Evolutionary conservation across 2,888 invertebrate species (phyloP), one percentile per base, ranked within the genome.

Genomic region (Mythimna lalbum): DNA sequence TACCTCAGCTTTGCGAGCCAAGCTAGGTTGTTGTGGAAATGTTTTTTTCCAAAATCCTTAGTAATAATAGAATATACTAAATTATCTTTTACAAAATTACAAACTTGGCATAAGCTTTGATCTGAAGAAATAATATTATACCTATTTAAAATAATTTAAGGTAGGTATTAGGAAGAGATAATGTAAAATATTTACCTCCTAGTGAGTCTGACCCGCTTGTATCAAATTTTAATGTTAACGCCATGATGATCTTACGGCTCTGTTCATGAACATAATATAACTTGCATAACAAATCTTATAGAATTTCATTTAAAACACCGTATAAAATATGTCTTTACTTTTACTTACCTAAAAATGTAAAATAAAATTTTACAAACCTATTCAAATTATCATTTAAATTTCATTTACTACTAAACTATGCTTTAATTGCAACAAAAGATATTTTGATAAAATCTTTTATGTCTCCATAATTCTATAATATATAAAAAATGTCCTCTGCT

Each of bases 271-370:
- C 19, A 19, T 53, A 31, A 57, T 6, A 17, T 5, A 57, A 57
- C 47, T n/a, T 49, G n/a, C n/a, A n/a, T 55, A 56, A 57, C 6
- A 57, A 57, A 36, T 36, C 36, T 36, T 36, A 74, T 64, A 65
- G 0, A 74, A 57, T 65, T 57, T 2, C 1, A 57, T 74, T 74
- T 21, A 7, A 52, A 47, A 43, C 67, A 39, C 57, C 9, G 2
- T 49, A 47, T 61, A 50, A 50, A 57, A 57, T 57, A 57, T 74
- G 76, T 74, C 74, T 76, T 74, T 59, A 52, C 14, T 66, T 52
- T 68, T 14, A 57, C 49, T 68, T 14, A 57, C 49, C 59, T 59
- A 62, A 14, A 59, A 23, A 53, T 59, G 53, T 69, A 69, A 19
- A 69, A 76, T 52, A 76, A 55, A 50, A 39, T 39, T 63, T n/a